Evolutionary conservation across 2,797 vertebrate genomes (phyloP).

Genomic region (Leptodactylus fallax): DNA sequence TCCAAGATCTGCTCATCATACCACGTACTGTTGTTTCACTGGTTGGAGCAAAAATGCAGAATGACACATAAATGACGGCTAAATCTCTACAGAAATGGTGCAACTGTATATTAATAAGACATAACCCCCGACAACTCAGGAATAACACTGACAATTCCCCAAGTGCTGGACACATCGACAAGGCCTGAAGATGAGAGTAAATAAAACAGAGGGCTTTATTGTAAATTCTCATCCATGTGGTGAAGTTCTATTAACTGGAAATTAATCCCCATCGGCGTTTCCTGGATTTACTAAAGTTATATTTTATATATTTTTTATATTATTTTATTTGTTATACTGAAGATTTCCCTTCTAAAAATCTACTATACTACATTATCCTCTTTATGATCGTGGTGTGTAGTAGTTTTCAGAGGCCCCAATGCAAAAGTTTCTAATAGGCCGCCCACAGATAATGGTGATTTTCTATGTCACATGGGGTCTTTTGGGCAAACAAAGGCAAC

Average conservation of each 20-base stretch:
- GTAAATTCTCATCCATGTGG: neutral
- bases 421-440: too few species aligned
- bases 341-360: too few species aligned
- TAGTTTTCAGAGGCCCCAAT: too few species aligned
- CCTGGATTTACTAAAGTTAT: neutral
- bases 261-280: neutral
- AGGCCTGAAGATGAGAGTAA: neutral
- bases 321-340: too few species aligned
- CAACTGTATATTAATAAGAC: neutral
- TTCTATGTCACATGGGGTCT: too few species aligned
- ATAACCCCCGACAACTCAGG: constrained; percentile 6
- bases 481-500: too few species aligned
- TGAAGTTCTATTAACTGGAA: neutral
- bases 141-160: neutral
- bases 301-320: too few species aligned
- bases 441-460: too few species aligned
- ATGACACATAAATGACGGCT: neutral
- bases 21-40: neutral
- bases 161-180: neutral
- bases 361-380: too few species aligned
- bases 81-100: neutral
- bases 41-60: neutral
- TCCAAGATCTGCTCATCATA: neutral
- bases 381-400: too few species aligned
- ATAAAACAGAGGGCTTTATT: constrained; percentile 12